Evolutionary conservation across 92 coral and sea anemone genomes (phyloP).

Genomic region (Porites rus): DNA sequence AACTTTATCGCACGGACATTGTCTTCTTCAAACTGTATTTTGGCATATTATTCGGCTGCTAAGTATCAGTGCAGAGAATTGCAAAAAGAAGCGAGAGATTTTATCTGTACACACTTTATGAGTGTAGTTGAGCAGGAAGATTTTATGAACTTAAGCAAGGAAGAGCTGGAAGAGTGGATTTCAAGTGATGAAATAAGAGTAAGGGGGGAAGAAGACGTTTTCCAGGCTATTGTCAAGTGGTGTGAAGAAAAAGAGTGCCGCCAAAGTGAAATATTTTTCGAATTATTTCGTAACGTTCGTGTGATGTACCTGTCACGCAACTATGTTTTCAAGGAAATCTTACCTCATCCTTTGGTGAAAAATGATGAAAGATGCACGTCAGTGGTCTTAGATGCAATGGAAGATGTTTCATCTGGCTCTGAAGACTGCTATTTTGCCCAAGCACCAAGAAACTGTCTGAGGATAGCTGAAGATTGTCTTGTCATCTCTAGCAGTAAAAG

Average conservation of each 20-base stretch:
- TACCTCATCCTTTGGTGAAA: not conserved
- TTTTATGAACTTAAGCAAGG: not conserved
- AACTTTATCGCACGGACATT: not conserved
- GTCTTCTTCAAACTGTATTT: not conserved
- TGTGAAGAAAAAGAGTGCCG: not conserved
- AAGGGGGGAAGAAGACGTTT: too few species aligned
- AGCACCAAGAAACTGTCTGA: conserved; percentile 19
- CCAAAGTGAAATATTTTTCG: not conserved
- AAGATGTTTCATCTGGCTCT: conserved; percentile 1
- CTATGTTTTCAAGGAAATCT: too few species aligned
- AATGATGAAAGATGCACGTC: not conserved
- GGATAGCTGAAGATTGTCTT: not conserved
- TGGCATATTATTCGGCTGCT: not conserved
- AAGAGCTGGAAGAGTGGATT: conserved; percentile 8
- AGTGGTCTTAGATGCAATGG: not conserved
- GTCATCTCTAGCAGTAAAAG: not conserved
- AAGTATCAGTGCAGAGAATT: not conserved
- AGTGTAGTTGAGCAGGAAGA: not conserved
- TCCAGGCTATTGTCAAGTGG: not conserved
- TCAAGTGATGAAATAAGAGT: not conserved
- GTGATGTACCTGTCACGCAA: not conserved
- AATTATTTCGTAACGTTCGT: not conserved
- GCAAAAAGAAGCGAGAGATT: not conserved
- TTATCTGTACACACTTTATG: not conserved
- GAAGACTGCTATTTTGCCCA: not conserved